These are phyloP conservation scores for Falco punctatus DNA, from an alignment of 2,113 vertebrate genomes.

Conservation along the genomic window DNA sequence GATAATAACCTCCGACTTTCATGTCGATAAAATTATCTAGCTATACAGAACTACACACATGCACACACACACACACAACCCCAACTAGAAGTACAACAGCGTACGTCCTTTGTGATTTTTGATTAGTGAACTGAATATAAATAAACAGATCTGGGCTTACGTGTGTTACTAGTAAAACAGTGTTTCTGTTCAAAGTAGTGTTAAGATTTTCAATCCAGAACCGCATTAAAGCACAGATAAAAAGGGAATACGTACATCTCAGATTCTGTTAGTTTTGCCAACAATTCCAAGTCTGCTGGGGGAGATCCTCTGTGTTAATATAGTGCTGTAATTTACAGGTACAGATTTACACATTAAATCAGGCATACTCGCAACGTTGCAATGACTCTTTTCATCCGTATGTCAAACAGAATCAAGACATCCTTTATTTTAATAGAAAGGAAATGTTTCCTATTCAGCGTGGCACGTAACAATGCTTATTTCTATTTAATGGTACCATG, in stretches of 20 bases:
- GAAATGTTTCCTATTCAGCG: background rate
- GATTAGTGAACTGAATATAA: background rate
- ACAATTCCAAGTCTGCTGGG: background rate
- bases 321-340: background rate
- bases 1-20: background rate
- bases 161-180: background rate
- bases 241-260: background rate
- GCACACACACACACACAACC: background rate
- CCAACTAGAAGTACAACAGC: background rate
- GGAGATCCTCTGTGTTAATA: background rate
- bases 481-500: background rate
- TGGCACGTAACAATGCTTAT: background rate
- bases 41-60: background rate
- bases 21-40: background rate
- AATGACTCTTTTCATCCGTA: background rate
- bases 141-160: background rate
- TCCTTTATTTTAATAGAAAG: background rate
- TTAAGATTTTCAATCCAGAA: background rate
- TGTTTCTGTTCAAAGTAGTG: background rate
- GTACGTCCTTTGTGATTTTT: background rate
- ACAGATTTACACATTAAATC: background rate
- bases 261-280: background rate
- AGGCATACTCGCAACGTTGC: background rate
- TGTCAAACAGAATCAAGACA: background rate
- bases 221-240: background rate